These are phyloP conservation scores for Macrocentrus cingulum DNA, from an alignment of 1,140 invertebrate genomes.

Conservation along the genomic window DNA sequence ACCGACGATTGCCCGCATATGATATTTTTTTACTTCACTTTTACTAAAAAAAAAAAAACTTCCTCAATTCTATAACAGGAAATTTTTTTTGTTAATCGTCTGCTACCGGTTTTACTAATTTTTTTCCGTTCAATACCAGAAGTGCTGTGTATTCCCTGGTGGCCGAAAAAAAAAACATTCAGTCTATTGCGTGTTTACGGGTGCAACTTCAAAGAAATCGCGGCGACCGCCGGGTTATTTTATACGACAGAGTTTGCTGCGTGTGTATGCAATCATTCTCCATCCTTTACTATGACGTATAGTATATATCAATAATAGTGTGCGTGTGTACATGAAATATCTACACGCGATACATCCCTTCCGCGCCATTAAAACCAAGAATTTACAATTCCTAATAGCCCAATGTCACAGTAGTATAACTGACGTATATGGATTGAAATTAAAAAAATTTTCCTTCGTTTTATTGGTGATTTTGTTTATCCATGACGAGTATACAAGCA, in stretches of 20 bases:
- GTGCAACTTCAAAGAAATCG: constrained; percentile 53
- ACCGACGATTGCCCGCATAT: constrained; percentile 25
- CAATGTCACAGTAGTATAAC: constrained; percentile 27
- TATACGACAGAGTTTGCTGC: constrained; percentile 7
- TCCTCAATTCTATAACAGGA: constrained; percentile 12
- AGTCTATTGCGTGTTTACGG: constrained; percentile 52
- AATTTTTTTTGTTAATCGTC: constrained; percentile 8
- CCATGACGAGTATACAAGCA: constrained; percentile 18
- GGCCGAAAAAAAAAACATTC: constrained; percentile 21
- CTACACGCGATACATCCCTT: constrained; percentile 5
- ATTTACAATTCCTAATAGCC: constrained; percentile 17
- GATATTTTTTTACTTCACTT: constrained; percentile 19
- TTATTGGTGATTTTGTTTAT: no score
- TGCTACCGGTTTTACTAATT: background rate
- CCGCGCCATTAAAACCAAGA: constrained; percentile 22
- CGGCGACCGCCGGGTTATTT: constrained; percentile 24
- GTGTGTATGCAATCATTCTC: background rate
- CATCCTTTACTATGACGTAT: no score
- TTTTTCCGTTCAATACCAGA: background rate
- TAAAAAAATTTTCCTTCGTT: constrained; percentile 27
- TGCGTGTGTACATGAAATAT: background rate
- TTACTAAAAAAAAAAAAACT: background rate
- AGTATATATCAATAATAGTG: background rate
- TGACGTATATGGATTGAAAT: no score
- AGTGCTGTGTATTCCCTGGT: background rate